Base-by-base conservation (phyloP, 2,888 invertebrate species). In the Prosapia bicincta region DNA sequence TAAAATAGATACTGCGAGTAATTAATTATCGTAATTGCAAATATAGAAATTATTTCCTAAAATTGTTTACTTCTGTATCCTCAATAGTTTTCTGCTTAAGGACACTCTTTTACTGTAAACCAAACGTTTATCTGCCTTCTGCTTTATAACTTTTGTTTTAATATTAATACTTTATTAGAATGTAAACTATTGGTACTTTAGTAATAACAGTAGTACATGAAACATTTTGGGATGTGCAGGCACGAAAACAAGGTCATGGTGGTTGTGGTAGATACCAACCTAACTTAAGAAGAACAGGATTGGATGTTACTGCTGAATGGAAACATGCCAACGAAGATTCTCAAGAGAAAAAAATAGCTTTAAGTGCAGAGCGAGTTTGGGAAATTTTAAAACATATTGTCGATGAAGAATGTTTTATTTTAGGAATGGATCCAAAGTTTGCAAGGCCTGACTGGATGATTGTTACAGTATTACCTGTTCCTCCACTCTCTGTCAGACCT, bases 371-470 rank as follows among this genome's bases (percentile, higher is more conserved):
- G 85, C 88, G 98, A 81, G 99, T 98, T 1, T 94, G 96, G 30
- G 9, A 30, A 6, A 97, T 99, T 80, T 90, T 83, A 26, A 83
- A 82, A 75, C 83, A 83, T 72, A 83, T 83, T 26, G 83, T 85
- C 85, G 99, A 99, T 85, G 99, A 99, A 84, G 99, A 99, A 84
- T 97, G 97, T 79, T 92, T 94, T 79, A 94, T 98, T 80, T 87
- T 98, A 81, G 91, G 91, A 66, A 97, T 99, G 97, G 98, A 99
- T 85, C 98, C 98, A 0, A 96, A 96, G 85, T 97, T 92, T 85
- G 96, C 99, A 0, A 90, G 99, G 71, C 99, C 99, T 6, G 99
- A 99, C 87, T 99, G 99, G 99, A 99, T 99, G 99, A 93, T 99
- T 79, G 90, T 97, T 6, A 98, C 99, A 1, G 98, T 98, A 13